Evolutionary conservation across 2,888 invertebrate genomes (phyloP).

Genomic region (Myopa testacea): DNA sequence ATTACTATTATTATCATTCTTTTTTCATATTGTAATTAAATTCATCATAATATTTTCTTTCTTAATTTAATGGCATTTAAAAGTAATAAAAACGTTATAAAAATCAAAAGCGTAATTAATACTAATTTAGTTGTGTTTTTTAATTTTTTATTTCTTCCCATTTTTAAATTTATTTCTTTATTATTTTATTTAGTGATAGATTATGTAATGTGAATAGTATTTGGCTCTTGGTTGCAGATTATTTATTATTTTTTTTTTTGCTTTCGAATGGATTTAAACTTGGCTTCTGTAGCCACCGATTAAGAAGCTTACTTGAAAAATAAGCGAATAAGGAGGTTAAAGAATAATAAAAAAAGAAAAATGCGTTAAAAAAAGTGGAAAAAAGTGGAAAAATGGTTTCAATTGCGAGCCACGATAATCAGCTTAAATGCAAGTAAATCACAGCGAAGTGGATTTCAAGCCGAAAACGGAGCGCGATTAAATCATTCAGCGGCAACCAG

Average conservation of each 20-base stretch:
- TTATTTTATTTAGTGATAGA: too few relatives aligned
- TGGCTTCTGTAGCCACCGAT: too few relatives aligned
- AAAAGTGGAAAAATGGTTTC: constrained; percentile 9
- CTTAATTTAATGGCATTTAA: too few relatives aligned
- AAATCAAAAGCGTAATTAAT: too few relatives aligned
- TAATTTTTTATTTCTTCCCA: too few relatives aligned
- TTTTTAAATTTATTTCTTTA: too few relatives aligned
- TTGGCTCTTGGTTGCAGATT: not conserved
- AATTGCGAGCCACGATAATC: constrained; percentile 19
- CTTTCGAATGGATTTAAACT: not conserved
- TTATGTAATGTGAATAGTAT: not conserved
- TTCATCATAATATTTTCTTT: too few relatives aligned
- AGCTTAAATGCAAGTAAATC: constrained; percentile 15
- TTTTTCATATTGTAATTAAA: too few relatives aligned
- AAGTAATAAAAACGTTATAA: too few relatives aligned
- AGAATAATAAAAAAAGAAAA: not conserved
- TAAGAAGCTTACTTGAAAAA: too few relatives aligned
- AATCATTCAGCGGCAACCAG: constrained; percentile 1
- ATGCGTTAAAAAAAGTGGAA: not conserved
- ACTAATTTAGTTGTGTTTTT: too few relatives aligned
- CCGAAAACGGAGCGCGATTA: constrained; percentile 14
- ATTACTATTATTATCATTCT: not conserved
- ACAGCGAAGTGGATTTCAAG: not conserved
- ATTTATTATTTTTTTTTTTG: not conserved
- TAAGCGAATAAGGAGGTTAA: not conserved